These are phyloP conservation scores for Semotilus atromaculatus DNA, from an alignment of 2,797 vertebrate species.

Conservation along the genomic window DNA sequence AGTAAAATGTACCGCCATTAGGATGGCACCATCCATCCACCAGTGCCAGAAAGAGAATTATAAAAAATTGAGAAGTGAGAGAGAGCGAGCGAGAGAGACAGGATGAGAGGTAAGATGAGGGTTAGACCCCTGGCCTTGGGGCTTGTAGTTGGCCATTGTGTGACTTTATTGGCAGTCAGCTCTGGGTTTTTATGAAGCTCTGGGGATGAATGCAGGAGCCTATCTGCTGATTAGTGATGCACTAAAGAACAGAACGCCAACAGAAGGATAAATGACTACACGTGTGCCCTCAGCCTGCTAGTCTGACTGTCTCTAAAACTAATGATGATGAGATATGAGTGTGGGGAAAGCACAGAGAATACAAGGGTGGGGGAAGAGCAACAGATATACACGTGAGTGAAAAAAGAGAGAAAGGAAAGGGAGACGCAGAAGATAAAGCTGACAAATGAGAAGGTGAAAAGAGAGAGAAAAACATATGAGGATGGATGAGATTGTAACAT, in stretches of 20 bases:
- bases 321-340: conserved; percentile 61
- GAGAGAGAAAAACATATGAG: conserved; percentile 56
- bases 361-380: conserved; percentile 64
- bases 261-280: conserved; percentile 60
- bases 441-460: conserved; percentile 61
- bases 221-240: conserved; percentile 74
- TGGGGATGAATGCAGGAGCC: conserved; percentile 79
- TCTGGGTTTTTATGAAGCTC: conserved; percentile 82
- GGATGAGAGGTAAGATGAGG: conserved; percentile 47
- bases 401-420: conserved; percentile 52
- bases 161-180: conserved; percentile 80
- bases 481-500: conserved; percentile 55
- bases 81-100: conserved; percentile 19
- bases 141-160: conserved; percentile 72
- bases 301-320: conserved; percentile 57
- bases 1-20: not conserved
- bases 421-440: conserved; percentile 43
- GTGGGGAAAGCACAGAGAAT: conserved; percentile 62
- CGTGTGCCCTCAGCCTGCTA: conserved; percentile 50
- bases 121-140: conserved; percentile 67
- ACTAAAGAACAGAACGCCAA: conserved; percentile 59
- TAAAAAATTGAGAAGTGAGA: conserved; percentile 53
- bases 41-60: conserved; percentile 49
- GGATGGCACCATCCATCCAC: not conserved
- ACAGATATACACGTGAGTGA: conserved; percentile 57